phyloP scores from a whole-genome alignment of 1,140 invertebrate species.

The Euura lappo region DNA sequence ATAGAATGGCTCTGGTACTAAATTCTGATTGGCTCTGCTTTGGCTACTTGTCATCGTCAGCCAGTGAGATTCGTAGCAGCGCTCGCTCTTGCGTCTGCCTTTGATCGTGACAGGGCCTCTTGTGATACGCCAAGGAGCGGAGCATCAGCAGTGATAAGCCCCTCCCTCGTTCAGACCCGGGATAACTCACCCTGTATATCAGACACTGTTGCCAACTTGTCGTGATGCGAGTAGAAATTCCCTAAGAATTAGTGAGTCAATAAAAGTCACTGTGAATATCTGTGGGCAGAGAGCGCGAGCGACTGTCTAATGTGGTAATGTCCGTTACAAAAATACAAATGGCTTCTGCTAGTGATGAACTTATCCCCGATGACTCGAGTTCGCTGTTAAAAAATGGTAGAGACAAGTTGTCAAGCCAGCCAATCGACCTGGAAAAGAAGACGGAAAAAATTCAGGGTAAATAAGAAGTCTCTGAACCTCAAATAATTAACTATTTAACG shows the following conservation, averaged over 20 bases:
- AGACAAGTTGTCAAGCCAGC: neutral
- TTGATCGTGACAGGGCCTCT: too few species aligned
- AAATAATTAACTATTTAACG: neutral
- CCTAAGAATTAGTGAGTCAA: neutral
- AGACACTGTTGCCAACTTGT: too few species aligned
- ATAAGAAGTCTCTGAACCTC: neutral
- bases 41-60: too few species aligned
- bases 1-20: too few species aligned
- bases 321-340: neutral
- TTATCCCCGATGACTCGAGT: neutral
- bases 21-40: too few species aligned
- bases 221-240: neutral
- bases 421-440: neutral
- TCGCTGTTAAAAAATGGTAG: neutral
- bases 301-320: neutral
- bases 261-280: neutral
- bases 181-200: too few species aligned
- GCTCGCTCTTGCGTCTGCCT: too few species aligned
- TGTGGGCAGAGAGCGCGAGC: neutral
- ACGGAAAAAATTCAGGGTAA: conserved; percentile 10
- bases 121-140: too few species aligned
- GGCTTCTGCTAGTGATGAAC: neutral
- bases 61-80: too few species aligned
- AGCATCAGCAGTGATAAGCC: too few species aligned
- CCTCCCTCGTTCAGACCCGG: too few species aligned